Base-by-base conservation (phyloP, 2,888 invertebrate species). In the Helobdella robusta region DNA sequence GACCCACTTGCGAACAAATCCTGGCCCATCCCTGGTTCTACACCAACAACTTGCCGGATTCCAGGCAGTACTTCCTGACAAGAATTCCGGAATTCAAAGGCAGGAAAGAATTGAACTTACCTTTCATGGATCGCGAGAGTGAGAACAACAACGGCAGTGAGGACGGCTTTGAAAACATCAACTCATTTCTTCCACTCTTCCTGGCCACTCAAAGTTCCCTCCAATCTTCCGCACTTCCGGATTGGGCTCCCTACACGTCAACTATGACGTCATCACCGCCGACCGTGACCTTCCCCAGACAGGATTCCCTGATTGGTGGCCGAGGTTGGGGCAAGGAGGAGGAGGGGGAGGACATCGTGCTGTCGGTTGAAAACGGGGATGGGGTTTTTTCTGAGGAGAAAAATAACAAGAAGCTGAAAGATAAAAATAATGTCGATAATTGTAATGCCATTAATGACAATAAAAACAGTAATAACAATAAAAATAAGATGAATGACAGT, bases 11-110 rank as follows among this genome's bases (percentile, higher is more conserved):
- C 36, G 81, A 82, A 67, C 81, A 83, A 58, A 80, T 84, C 69
- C 74, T 83, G 20, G 72, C 73, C 59, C 84, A 84, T 73, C 80
- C 82, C 0, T 84, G 84, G 84, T 74, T 83, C 18, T 23, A 25
- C 20, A 34, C 40, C 11, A 46, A n/a, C 11, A 50, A 50, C n/a
- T n/a, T 23, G 50, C n/a, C 50, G 4, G 54, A 54, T 11, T 23
- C 25, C 3, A 46, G 30, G 30, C 48, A 62, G 50, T 34, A 23
- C n/a, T 46, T 20, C 34, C 20, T 25, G 34, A n/a, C 25, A 25
- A 28, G 32, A 30, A n/a, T 56, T 25, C 30, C 56, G 11, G 28
- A 56, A 15, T 56, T 56, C 56, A 56, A 28, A 28, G 32, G 6
- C 28, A n/a, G n/a, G n/a, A n/a, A n/a, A n/a, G n/a, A n/a, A n/a